Evolutionary conservation across 1,140 invertebrate species (phyloP).

Genomic region (Frieseomelitta varia): DNA sequence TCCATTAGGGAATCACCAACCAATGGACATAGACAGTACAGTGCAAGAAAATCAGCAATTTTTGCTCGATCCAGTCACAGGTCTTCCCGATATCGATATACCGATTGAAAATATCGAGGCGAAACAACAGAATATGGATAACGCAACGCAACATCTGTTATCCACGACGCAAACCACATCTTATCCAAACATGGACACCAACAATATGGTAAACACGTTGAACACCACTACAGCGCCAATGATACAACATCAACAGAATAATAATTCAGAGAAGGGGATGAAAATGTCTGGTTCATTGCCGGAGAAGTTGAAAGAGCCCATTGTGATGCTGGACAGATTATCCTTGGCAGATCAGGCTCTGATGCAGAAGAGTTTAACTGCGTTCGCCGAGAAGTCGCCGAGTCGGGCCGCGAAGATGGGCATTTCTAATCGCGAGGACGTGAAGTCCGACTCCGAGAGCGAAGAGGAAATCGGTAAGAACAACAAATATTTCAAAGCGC

Average conservation of each 20-base stretch:
- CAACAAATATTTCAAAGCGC: slow-evolving; percentile 82
- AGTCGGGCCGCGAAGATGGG: slow-evolving; percentile 84
- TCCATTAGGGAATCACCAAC: slow-evolving; percentile 65
- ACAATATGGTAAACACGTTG: slow-evolving; percentile 36
- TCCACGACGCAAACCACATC: slow-evolving; percentile 42
- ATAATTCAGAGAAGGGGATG: slow-evolving; percentile 68
- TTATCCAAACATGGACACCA: slow-evolving; percentile 42
- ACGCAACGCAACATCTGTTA: slow-evolving; percentile 55
- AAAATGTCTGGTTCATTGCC: slow-evolving; percentile 58
- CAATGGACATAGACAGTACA: slow-evolving; percentile 68
- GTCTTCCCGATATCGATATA: slow-evolving; percentile 76
- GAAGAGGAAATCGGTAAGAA: slow-evolving; percentile 81
- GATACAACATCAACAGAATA: slow-evolving; percentile 70
- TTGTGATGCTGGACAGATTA: slow-evolving; percentile 85
- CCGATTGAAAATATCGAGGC: slow-evolving; percentile 71
- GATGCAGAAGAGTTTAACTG: slow-evolving; percentile 85
- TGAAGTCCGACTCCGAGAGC: slow-evolving; percentile 81
- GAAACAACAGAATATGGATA: slow-evolving; percentile 69
- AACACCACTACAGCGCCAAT: slow-evolving; percentile 20
- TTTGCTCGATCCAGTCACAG: slow-evolving; percentile 74
- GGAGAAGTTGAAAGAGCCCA: slow-evolving; percentile 78
- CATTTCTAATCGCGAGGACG: slow-evolving; percentile 73
- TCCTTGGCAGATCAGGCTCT: slow-evolving; percentile 84
- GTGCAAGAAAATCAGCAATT: slow-evolving; percentile 75
- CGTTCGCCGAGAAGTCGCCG: slow-evolving; percentile 85